Evolutionary conservation across 2,113 vertebrate species (phyloP), one percentile per base, ranked within the genome.

Genomic region (Pandion haliaetus): DNA sequence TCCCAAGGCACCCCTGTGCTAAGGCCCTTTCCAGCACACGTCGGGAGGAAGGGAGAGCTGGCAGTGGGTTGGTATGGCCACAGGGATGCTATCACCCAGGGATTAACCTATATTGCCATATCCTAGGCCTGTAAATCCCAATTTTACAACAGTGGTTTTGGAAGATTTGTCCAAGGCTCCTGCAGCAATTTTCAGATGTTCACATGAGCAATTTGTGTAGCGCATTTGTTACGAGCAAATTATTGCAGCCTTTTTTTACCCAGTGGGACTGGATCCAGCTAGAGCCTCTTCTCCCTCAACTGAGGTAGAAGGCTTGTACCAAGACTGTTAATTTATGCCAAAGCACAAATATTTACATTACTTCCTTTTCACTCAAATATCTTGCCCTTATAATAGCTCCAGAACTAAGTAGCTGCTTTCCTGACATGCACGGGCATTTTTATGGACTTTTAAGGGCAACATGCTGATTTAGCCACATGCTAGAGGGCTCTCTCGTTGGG

Each of bases 1-100:
- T 13, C 0, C 18, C 1, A 1, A 11, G 42, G 10, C 65, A 65
- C 15, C 4, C 1, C 26, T 2, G 0, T 5, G 12, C 32, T 29
- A n/a, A 12, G 11, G 5, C 3, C 34, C 21, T 47, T 47, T 50
- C 11, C 38, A 38, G 65, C 17, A 49, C 42, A 6, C 0, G 2
- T 29, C 0, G 1, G 7, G 36, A 34, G 2, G 3, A 40, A 29
- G 26, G 40, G 20, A 78, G 8, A 24, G 8, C 45, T 19, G 14
- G 10, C 23, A 13, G 4, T 7, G 15, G 28, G 17, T 19, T 82
- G 82, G 36, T 24, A 34, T 14, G 47, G 38, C 42, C 47, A 47
- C 1, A 0, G 29, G 21, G 19, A 10, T 47, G 66, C 12, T 47
- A 5, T 31, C 44, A 69, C 20, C 15, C 31, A 19, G 31, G 9